Percentiles rank a stretch among this genome's conserved stretches.
Evolutionary conservation across 92 coral and sea anemone species (phyloP).

Genomic region (Blastomussa wellsi): DNA sequence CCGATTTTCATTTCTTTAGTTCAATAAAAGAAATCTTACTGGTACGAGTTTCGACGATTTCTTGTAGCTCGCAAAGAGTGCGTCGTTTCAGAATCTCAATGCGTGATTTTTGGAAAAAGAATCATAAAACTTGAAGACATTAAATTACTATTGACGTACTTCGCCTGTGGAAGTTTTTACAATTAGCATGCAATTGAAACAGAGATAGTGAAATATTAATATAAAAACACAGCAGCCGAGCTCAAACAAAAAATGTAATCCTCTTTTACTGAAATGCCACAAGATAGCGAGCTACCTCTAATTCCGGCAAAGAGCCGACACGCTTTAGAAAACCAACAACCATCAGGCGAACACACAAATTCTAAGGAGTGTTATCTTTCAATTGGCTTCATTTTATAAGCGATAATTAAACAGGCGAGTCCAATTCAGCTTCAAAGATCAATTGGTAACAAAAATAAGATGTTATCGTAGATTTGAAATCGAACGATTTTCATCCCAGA

Average conservation of each 20-base stretch:
- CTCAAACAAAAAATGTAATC: conserved; percentile 21
- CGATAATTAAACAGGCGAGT: no score
- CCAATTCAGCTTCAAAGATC: no score
- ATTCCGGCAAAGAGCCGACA: background rate
- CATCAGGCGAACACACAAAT: background rate
- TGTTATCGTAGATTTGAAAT: background rate
- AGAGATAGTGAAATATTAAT: conserved; percentile 47
- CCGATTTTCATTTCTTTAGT: background rate
- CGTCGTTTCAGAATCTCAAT: background rate
- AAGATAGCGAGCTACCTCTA: background rate
- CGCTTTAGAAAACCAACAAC: background rate
- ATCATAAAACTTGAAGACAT: conserved; percentile 3
- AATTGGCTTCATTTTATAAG: no score
- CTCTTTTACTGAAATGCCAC: background rate
- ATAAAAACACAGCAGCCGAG: conserved; percentile 1
- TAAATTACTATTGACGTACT: conserved; percentile 25
- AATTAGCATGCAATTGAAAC: conserved; percentile 50
- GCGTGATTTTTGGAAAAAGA: background rate
- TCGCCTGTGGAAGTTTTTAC: conserved; percentile 11
- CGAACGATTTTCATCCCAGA: background rate
- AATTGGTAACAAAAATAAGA: background rate
- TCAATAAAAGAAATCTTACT: conserved; percentile 3
- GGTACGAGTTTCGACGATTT: background rate
- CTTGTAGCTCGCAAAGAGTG: background rate
- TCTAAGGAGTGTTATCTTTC: conserved; percentile 3